phyloP scores from a whole-genome alignment of 1,140 invertebrate species.

The Aphis craccivora region DNA sequence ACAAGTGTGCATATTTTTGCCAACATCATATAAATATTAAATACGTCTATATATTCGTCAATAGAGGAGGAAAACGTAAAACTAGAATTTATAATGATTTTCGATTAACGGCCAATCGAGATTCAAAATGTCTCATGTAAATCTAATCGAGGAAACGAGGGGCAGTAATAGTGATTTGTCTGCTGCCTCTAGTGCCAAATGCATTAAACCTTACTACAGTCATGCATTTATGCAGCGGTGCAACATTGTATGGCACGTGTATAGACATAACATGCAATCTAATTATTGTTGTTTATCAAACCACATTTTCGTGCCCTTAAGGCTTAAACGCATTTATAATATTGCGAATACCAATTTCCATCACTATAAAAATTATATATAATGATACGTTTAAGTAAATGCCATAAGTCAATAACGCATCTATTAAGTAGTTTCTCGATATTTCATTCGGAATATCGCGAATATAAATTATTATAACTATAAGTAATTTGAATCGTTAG shows the following conservation, averaged over 20 bases:
- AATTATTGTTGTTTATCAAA: conserved; percentile 17
- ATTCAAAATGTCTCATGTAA: not conserved
- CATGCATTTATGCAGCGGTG: not conserved
- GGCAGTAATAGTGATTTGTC: not conserved
- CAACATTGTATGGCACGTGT: not conserved
- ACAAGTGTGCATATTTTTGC: too few species aligned
- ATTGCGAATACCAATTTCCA: not conserved
- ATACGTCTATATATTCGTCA: not conserved
- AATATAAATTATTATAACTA: conserved; percentile 2
- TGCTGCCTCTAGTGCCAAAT: not conserved
- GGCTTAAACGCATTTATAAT: not conserved
- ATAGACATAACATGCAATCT: not conserved
- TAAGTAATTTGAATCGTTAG: not conserved
- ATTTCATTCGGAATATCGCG: not conserved
- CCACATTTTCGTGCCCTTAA: not conserved
- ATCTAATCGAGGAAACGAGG: not conserved
- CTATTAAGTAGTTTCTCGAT: not conserved
- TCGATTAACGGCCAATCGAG: not conserved
- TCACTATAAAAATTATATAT: not conserved
- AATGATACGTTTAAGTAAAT: conserved; percentile 12
- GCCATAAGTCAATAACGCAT: conserved; percentile 4
- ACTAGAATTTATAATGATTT: not conserved
- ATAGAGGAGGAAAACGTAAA: not conserved
- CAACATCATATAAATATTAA: not conserved
- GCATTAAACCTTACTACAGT: not conserved